These are phyloP conservation scores for Ammodytes dubius DNA, from an alignment of 2,113 vertebrate genomes.

Conservation along the genomic window DNA sequence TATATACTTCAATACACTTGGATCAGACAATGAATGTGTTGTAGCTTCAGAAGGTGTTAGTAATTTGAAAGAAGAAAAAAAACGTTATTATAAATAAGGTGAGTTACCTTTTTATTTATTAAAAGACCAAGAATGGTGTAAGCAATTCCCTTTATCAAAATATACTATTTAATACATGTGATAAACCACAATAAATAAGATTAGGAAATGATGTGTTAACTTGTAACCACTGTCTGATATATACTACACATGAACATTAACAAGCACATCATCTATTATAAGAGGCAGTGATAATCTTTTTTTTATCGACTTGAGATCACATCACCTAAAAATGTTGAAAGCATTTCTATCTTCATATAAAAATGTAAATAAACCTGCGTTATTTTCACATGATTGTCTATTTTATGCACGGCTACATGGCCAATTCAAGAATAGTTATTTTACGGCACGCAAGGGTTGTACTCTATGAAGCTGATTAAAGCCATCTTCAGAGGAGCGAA, in stretches of 20 bases:
- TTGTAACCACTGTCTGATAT: slow-evolving; percentile 7
- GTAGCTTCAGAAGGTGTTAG: slow-evolving; percentile 13
- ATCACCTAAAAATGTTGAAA: slow-evolving; percentile 25
- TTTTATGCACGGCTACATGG: neutral
- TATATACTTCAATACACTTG: slow-evolving; percentile 13
- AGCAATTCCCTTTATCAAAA: slow-evolving; percentile 12
- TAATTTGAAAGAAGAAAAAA: slow-evolving; percentile 12
- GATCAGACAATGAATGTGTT: slow-evolving; percentile 38
- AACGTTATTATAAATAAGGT: neutral
- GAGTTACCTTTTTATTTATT: slow-evolving; percentile 13
- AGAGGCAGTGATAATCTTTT: slow-evolving; percentile 12
- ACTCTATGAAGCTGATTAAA: neutral
- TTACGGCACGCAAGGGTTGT: neutral
- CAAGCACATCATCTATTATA: slow-evolving; percentile 7
- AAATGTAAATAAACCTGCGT: slow-evolving; percentile 57
- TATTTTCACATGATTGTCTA: slow-evolving; percentile 29
- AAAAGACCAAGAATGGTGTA: neutral
- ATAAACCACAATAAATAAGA: slow-evolving; percentile 24
- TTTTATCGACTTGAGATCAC: slow-evolving; percentile 8
- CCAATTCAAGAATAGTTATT: too few relatives aligned
- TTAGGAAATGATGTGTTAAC: slow-evolving; percentile 19
- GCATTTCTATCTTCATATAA: slow-evolving; percentile 6
- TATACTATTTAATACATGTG: neutral
- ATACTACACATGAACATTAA: neutral
- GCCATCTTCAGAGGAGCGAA: too few relatives aligned